Evolutionary conservation across 2,888 invertebrate species (phyloP).

Genomic region (Tubulanus polymorphus): DNA sequence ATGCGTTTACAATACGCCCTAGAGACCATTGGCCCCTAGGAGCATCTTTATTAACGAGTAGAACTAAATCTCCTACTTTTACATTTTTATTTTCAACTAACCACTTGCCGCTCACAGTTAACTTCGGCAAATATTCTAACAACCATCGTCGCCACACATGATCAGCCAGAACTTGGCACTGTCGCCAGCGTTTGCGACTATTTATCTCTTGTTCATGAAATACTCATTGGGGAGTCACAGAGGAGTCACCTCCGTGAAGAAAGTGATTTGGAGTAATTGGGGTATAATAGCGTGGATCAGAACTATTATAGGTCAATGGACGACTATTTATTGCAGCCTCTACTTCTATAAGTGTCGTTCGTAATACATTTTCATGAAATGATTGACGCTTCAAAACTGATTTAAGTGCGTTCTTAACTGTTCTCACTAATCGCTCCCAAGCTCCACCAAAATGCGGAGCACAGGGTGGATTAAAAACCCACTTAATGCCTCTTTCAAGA

Average conservation of each 20-base stretch:
- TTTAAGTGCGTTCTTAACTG: neutral
- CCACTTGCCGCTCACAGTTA: neutral
- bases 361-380: neutral
- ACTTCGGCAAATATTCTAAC: neutral
- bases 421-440: slow-evolving; percentile 3
- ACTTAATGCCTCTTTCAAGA: neutral
- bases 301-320: neutral
- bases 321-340: slow-evolving; percentile 4
- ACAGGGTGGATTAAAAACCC: slow-evolving; percentile 7
- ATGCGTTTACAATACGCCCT: too few species aligned
- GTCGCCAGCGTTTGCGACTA: neutral
- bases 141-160: neutral
- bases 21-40: too few species aligned
- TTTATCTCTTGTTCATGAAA: neutral
- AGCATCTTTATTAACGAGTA: neutral
- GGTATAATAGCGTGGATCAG: slow-evolving; percentile 4
- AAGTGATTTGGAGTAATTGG: slow-evolving; percentile 8
- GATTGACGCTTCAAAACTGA: neutral
- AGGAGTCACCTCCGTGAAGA: neutral
- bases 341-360: slow-evolving; percentile 1
- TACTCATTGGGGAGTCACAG: neutral
- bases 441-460: slow-evolving; percentile 5
- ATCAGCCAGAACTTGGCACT: neutral
- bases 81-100: neutral
- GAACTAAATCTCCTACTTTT: neutral